Evolutionary conservation across 2,113 vertebrate genomes (phyloP).

Genomic region (Oxyura jamaicensis): DNA sequence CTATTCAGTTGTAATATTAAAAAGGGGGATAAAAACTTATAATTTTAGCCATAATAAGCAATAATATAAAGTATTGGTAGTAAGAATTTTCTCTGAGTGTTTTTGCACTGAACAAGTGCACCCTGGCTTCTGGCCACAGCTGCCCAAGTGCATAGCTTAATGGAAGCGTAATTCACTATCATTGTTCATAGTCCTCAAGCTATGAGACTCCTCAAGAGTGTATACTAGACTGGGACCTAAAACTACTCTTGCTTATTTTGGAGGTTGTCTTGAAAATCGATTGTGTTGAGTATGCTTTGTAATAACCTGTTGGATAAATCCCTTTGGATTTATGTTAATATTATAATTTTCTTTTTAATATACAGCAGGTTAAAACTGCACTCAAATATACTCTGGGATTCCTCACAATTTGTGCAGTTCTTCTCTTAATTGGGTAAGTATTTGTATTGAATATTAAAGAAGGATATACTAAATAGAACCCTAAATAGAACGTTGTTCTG

Average conservation of each 20-base stretch:
- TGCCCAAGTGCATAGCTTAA: neutral
- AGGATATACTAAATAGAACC: neutral
- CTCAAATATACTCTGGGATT: slow-evolving; percentile 94
- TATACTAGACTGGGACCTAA: neutral
- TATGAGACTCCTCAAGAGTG: neutral
- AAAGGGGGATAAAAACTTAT: neutral
- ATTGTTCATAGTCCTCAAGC: neutral
- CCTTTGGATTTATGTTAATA: neutral
- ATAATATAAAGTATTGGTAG: neutral
- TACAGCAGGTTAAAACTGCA: slow-evolving; percentile 93
- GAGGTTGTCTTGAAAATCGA: neutral
- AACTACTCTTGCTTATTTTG: neutral
- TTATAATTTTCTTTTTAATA: slow-evolving; percentile 57
- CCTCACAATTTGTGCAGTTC: slow-evolving; percentile 85
- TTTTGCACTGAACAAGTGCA: neutral
- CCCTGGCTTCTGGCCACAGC: neutral
- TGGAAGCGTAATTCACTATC: neutral
- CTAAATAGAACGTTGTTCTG: neutral
- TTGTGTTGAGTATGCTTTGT: neutral
- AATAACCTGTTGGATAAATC: neutral
- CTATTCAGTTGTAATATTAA: neutral
- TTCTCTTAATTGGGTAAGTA: slow-evolving; percentile 97
- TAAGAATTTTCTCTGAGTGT: neutral
- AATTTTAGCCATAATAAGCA: neutral
- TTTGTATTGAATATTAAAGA: neutral